These are phyloP conservation scores for Petrocephalus sullivani DNA, from an alignment of 2,797 vertebrate genomes.

Conservation along the genomic window DNA sequence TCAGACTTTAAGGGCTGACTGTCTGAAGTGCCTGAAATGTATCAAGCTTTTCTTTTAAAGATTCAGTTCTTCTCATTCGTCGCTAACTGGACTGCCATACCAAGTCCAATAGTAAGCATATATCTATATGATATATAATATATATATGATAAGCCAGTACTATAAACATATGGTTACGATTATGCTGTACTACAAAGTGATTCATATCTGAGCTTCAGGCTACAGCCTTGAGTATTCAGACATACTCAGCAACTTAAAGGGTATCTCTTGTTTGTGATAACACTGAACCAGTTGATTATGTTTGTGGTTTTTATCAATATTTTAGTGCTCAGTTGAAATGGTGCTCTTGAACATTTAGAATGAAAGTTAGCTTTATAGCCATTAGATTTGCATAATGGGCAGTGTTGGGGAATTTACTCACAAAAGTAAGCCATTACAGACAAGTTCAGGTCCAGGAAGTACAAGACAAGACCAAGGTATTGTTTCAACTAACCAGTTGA, in stretches of 20 bases:
- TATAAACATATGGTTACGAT: neutral
- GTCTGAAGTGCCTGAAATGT: constrained; percentile 62
- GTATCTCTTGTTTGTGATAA: neutral
- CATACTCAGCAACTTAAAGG: neutral
- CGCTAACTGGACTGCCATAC: neutral
- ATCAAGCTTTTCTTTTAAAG: neutral
- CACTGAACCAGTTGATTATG: neutral
- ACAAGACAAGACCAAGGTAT: no score
- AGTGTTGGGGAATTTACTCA: no score
- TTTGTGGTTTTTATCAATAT: neutral
- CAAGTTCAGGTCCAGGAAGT: no score
- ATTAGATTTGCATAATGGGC: neutral
- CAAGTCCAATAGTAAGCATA: neutral
- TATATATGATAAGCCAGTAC: neutral
- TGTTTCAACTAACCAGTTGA: no score
- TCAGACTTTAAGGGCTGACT: constrained; percentile 55
- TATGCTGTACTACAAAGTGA: neutral
- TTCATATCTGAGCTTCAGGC: neutral
- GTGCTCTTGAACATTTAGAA: neutral
- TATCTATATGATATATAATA: neutral
- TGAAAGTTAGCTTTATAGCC: neutral
- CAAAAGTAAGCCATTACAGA: no score
- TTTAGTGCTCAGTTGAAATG: constrained; percentile 9
- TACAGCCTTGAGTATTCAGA: neutral
- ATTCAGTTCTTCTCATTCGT: neutral